Percentiles rank a stretch among this genome's conserved stretches.
These are phyloP conservation scores for Eolophus roseicapilla DNA, from an alignment of 2,113 vertebrate species.

Conservation along the genomic window DNA sequence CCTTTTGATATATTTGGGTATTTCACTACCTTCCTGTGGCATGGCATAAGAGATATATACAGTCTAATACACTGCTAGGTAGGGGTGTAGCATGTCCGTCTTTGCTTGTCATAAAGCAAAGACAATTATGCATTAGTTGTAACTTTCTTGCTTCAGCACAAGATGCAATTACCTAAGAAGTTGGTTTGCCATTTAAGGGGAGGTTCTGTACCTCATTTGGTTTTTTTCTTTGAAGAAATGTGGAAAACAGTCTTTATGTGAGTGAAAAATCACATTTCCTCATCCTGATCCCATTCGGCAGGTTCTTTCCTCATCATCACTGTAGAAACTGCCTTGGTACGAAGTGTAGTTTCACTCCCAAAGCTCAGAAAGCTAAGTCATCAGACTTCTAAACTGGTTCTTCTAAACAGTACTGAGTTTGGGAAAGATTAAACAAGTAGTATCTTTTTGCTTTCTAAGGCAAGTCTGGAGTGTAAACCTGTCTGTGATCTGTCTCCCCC, in stretches of 20 bases:
- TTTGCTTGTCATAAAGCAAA: not conserved
- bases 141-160: not conserved
- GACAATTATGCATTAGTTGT: not conserved
- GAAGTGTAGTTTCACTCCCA: not conserved
- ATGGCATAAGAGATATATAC: not conserved
- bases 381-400: not conserved
- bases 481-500: not conserved
- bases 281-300: not conserved
- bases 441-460: not conserved
- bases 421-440: not conserved
- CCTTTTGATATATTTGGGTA: not conserved
- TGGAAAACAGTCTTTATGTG: not conserved
- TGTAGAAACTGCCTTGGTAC: not conserved
- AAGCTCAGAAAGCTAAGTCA: not conserved
- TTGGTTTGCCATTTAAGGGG: not conserved
- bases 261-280: not conserved
- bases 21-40: not conserved
- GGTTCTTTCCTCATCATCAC: not conserved
- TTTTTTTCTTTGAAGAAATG: not conserved
- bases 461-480: not conserved
- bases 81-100: not conserved
- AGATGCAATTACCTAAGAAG: not conserved
- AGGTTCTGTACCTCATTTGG: not conserved
- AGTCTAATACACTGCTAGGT: not conserved
- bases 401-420: not conserved